Conservation (phyloP, 2,113 vertebrate species). For the Smithornis capensis region DNA sequence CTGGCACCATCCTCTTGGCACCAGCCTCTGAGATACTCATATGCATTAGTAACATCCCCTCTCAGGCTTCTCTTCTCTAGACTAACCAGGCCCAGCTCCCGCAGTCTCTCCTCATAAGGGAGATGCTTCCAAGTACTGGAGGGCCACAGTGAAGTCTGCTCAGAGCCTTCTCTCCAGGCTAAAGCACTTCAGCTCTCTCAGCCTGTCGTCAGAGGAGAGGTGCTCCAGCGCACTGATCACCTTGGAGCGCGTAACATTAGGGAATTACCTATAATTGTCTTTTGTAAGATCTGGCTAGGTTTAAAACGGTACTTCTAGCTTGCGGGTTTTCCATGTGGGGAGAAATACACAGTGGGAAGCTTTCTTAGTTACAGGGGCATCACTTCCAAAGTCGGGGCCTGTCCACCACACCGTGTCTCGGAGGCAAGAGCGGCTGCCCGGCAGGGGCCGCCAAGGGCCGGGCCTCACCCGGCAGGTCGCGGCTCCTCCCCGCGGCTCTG, state of each 20-base stretch:
- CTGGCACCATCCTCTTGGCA: neutral
- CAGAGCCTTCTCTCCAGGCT: neutral
- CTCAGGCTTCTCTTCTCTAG: neutral
- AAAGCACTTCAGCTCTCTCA: neutral
- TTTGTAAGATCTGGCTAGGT: neutral
- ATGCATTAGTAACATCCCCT: neutral
- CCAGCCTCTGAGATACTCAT: neutral
- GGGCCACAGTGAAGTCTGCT: neutral
- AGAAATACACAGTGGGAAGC: neutral
- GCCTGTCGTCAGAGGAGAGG: neutral
- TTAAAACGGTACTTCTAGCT: neutral
- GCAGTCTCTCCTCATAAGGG: neutral
- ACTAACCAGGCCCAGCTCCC: neutral
- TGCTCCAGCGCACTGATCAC: neutral
- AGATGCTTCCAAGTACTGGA: neutral
- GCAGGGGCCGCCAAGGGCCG: neutral
- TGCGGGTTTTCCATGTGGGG: neutral
- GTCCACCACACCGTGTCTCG: neutral
- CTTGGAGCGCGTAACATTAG: neutral
- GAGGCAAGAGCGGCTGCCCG: neutral
- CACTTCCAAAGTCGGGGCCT: rapidly evolving
- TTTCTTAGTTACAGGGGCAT: neutral
- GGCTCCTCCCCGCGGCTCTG: neutral
- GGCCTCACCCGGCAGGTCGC: neutral
- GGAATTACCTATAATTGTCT: neutral